These are phyloP conservation scores for Patella pellucida DNA, from an alignment of 2,888 invertebrate genomes.

Conservation along the genomic window DNA sequence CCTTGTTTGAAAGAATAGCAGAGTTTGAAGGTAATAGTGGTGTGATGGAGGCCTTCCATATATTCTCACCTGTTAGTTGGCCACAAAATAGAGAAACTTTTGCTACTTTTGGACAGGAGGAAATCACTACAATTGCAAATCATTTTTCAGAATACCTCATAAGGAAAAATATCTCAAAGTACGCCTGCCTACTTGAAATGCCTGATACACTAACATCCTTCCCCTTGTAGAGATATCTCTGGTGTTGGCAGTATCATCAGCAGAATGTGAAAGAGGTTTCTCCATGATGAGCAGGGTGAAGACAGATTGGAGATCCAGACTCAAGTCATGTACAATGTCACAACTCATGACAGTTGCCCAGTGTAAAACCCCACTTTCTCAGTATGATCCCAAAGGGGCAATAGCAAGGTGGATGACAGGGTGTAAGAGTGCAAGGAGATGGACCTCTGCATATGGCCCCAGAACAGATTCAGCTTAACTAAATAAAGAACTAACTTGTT, in stretches of 20 bases:
- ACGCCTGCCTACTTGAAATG: constrained; percentile 10
- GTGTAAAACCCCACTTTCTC: constrained; percentile 5
- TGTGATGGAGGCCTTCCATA: too few relatives aligned
- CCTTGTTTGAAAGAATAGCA: too few relatives aligned
- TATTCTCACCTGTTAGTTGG: too few relatives aligned
- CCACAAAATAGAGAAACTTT: neutral
- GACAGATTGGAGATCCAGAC: neutral
- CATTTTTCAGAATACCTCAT: neutral
- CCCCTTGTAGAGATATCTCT: too few relatives aligned
- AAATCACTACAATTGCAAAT: neutral
- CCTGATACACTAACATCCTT: constrained; percentile 8
- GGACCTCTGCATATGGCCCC: constrained; percentile 14
- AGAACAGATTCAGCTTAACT: constrained; percentile 5
- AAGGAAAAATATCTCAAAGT: constrained; percentile 8
- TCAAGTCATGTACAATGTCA: constrained; percentile 13
- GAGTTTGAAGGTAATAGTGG: too few relatives aligned
- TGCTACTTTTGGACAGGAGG: neutral
- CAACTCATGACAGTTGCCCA: constrained; percentile 16
- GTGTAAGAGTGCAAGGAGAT: constrained; percentile 5
- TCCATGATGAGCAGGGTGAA: too few relatives aligned
- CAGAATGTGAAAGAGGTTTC: too few relatives aligned
- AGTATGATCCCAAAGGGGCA: constrained; percentile 14
- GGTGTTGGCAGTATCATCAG: too few relatives aligned
- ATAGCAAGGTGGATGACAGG: constrained; percentile 14
- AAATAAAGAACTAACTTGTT: too few relatives aligned